Evolutionary conservation across 2,888 invertebrate genomes (phyloP), one percentile per base, ranked within the genome.

Genomic region (Macrophya annulata): DNA sequence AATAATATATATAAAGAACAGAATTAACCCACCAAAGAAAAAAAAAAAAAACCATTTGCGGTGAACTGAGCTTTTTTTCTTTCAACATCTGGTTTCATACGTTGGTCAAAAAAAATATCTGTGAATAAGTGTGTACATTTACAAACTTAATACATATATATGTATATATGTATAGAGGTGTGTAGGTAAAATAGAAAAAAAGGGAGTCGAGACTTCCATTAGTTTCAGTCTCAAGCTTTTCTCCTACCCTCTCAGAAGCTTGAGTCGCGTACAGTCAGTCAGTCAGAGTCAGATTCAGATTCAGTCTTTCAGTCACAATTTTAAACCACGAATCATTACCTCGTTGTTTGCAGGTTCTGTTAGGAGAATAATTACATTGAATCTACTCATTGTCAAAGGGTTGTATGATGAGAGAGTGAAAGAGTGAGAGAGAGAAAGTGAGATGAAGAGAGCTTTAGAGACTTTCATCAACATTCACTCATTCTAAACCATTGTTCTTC

Each of bases 381-480:
- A 74, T 74, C 72, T 74, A 74, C 45, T 45, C 45, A 43, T 40
- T 45, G 72, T 74, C 72, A 74, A 74, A 74, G 72, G 43, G 72
- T 40, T n/a, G 25, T 4, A 10, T 37, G 72, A 21, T 10, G 21
- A 2, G 10, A 25, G 10, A 37, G 37, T 8, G 55, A 55, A 17
- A n/a, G n/a, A 55, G n/a, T 8, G 15, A 55, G 55, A 55, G n/a
- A n/a, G n/a, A 55, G 55, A 1, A 17, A 55, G 55, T 4, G 37
- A 68, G 68, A 37, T 12, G 25, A 15, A 37, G 68, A 68, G 68
- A 68, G 37, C 15, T 31, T 12, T 15, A 21, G 45, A n/a, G 21
- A 74, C 72, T 74, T 45, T 74, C 72, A 74, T 45, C 72, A 74
- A 74, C 72, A 74, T 74, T 45, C 72, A 21, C 72, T 74, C 43